phyloP scores from a whole-genome alignment of 2,113 vertebrate species.

The Lontra canadensis region DNA sequence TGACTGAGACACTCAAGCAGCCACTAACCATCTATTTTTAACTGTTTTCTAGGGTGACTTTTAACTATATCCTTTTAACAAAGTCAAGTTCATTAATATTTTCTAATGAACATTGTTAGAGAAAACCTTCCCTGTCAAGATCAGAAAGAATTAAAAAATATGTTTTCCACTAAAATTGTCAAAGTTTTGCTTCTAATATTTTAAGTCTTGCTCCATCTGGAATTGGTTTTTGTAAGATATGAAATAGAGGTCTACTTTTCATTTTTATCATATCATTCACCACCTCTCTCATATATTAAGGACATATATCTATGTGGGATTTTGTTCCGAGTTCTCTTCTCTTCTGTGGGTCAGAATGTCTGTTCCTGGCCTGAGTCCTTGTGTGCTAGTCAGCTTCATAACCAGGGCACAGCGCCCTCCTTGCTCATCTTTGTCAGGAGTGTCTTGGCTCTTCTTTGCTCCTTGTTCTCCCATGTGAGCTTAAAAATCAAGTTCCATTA shows the following conservation, averaged over 20 bases:
- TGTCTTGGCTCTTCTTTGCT: no score
- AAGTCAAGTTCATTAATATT: not conserved
- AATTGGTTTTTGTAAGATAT: conserved; percentile 4
- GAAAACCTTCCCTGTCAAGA: not conserved
- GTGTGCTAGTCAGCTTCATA: no score
- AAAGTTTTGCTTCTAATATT: conserved; percentile 18
- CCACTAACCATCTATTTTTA: no score
- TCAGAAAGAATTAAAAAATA: conserved; percentile 1
- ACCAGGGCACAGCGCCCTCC: no score
- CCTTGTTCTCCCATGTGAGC: no score
- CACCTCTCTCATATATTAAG: not conserved
- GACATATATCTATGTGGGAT: not conserved
- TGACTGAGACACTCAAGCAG: no score
- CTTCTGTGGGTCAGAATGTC: not conserved
- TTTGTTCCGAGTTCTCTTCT: not conserved
- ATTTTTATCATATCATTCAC: not conserved
- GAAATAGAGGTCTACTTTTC: not conserved
- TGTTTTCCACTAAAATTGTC: not conserved
- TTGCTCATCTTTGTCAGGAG: no score
- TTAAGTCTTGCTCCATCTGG: not conserved
- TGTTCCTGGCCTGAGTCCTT: not conserved
- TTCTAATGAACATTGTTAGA: not conserved
- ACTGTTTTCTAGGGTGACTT: no score
- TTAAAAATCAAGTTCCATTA: no score
- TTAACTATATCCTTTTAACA: conserved; percentile 6